These are phyloP conservation scores for Atrichornis clamosus DNA, from an alignment of 2,113 vertebrate species.

Conservation along the genomic window DNA sequence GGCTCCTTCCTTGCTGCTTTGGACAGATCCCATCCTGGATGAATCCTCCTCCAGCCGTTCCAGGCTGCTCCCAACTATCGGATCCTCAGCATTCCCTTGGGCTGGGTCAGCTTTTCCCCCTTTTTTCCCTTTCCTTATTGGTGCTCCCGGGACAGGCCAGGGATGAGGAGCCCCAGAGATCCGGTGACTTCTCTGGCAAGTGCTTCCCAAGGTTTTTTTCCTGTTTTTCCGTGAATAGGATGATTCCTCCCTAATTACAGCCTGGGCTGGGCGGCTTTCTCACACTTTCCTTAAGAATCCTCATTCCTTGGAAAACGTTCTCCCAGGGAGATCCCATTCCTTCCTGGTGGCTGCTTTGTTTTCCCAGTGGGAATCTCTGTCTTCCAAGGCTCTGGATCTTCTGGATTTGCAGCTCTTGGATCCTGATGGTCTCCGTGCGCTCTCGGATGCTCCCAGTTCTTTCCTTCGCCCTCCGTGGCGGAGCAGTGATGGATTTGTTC, in stretches of 20 bases:
- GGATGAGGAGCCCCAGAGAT: neutral
- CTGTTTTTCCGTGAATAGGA: neutral
- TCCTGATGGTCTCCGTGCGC: too few relatives aligned
- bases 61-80: neutral
- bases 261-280: neutral
- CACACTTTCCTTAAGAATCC: too few relatives aligned
- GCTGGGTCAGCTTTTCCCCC: neutral
- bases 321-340: neutral
- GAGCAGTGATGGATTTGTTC: neutral
- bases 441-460: fast-evolving
- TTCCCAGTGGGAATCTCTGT: neutral
- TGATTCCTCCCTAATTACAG: too few relatives aligned
- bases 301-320: neutral
- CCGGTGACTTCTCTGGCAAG: neutral
- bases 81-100: neutral
- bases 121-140: neutral
- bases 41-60: neutral
- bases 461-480: neutral
- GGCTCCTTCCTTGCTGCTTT: neutral
- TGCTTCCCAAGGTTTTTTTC: neutral
- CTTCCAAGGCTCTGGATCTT: neutral
- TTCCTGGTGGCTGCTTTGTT: neutral
- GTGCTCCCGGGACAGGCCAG: neutral
- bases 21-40: neutral
- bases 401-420: neutral